Evolutionary conservation across 2,888 invertebrate species (phyloP).

Genomic region (Drosophila austrosaltans): DNA sequence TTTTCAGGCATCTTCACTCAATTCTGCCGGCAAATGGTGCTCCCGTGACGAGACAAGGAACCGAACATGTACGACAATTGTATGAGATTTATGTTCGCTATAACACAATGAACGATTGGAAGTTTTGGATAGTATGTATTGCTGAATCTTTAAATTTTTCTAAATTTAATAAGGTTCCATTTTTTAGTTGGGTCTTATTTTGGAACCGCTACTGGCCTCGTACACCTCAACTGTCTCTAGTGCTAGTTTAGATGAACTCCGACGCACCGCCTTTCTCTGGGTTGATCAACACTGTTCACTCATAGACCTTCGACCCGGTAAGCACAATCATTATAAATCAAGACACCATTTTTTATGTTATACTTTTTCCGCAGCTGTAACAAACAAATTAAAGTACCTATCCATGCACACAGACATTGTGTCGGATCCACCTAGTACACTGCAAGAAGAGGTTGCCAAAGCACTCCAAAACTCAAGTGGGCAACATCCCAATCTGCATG

Average conservation of each 20-base stretch:
- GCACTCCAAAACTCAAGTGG: slow-evolving; percentile 85
- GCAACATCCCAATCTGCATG: slow-evolving; percentile 82
- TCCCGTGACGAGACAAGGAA: slow-evolving; percentile 94
- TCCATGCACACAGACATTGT: slow-evolving; percentile 97
- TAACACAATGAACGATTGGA: slow-evolving; percentile 96
- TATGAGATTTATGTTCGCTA: slow-evolving; percentile 95
- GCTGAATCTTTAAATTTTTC: too few relatives aligned
- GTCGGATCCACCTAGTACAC: slow-evolving; percentile 91
- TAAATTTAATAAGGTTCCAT: neutral
- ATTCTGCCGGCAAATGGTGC: slow-evolving; percentile 97
- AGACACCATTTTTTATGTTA: neutral
- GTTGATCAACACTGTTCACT: slow-evolving; percentile 98
- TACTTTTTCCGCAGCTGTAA: slow-evolving; percentile 88
- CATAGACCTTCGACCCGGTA: slow-evolving; percentile 96
- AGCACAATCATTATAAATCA: neutral
- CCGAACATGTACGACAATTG: slow-evolving; percentile 95
- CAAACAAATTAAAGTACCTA: slow-evolving; percentile 94
- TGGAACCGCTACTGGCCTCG: slow-evolving; percentile 94
- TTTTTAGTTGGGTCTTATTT: slow-evolving; percentile 94
- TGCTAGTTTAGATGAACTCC: slow-evolving; percentile 94
- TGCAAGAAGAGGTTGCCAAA: slow-evolving; percentile 94
- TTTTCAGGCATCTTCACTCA: slow-evolving; percentile 93
- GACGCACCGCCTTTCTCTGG: slow-evolving; percentile 96
- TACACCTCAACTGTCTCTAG: slow-evolving; percentile 97
- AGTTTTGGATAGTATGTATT: slow-evolving; percentile 96